phyloP scores from a whole-genome alignment of 2,888 invertebrate genomes.

The Anaspis maculata region DNA sequence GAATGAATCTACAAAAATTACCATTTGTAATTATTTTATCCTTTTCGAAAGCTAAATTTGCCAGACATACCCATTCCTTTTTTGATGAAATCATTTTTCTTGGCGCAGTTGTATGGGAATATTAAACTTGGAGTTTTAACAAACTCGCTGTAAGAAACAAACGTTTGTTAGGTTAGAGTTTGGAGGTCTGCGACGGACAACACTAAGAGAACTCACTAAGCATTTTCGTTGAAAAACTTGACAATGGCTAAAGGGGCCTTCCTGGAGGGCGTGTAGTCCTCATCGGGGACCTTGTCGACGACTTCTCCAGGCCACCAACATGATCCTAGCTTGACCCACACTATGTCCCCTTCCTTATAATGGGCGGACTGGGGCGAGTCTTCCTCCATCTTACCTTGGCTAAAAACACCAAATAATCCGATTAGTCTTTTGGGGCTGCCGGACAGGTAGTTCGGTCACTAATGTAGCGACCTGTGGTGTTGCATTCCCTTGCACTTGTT shows the following conservation, averaged over 20 bases:
- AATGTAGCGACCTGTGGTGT: constrained; percentile 10
- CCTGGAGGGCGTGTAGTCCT: constrained; percentile 50
- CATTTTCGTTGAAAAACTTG: constrained; percentile 76
- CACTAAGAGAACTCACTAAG: constrained; percentile 62
- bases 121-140: constrained; percentile 64
- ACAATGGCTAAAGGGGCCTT: constrained; percentile 73
- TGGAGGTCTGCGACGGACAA: too few species aligned
- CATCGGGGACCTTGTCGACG: constrained; percentile 56
- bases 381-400: constrained; percentile 53
- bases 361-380: constrained; percentile 54
- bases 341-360: constrained; percentile 68
- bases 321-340: constrained; percentile 76
- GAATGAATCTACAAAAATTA: constrained; percentile 44
- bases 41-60: neutral
- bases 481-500: constrained; percentile 5
- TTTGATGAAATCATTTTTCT: constrained; percentile 72
- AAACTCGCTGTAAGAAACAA: constrained; percentile 56
- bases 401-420: neutral
- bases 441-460: neutral
- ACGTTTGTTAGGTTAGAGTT: too few species aligned
- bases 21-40: constrained; percentile 2
- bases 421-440: neutral
- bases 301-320: constrained; percentile 86
- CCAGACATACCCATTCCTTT: constrained; percentile 67
- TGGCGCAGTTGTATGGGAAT: constrained; percentile 67